Evolutionary conservation across 2,113 vertebrate genomes (phyloP), one percentile per base, ranked within the genome.

Genomic region (Chaetura pelagica): DNA sequence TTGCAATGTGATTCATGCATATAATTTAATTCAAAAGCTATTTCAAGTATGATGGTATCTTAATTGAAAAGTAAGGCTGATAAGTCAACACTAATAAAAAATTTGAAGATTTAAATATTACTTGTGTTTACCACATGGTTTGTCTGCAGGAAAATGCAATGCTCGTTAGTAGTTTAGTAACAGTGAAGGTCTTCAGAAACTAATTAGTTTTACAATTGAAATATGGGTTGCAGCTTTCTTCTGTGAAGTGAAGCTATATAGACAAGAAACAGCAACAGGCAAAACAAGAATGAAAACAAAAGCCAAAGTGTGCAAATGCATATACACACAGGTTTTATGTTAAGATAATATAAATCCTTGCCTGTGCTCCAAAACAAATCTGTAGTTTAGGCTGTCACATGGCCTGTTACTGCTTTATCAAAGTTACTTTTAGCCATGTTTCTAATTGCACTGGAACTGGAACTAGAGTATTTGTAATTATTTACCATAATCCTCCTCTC

Each of bases 171-270:
- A 78, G 42, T 72, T 49, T 75, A 44, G 57, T 78, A 68, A 52
- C 38, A 59, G 19, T 30, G 12, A 52, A 79, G 34, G 63, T 71
- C 71, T 79, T 85, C 8, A 62, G 84, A 57, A 91, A 62, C 15
- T 6, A 49, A 57, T 57, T 77, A n/a, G 62, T 89, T 95, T 87
- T 97, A 78, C 26, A 7, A 16, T n/a, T 84, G 64, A 59, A 80
- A 59, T 68, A 72, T 40, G 61, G 21, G 67, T 88, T 84, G n/a
- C 16, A 78, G 11, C 48, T 72, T 93, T 81, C 22, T 78, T 35
- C 64, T 67, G 38, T 89, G 48, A 80, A 51, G 57, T 66, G 57
- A 73, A 44, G 24, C 79, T 95, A 24, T 76, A 88, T 76, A 90
- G 82, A 55, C 30, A 73, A 87, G 66, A 66, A 90, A 62, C 51